These are phyloP conservation scores for Salminus brasiliensis DNA, from an alignment of 2,113 vertebrate species.

Conservation along the genomic window DNA sequence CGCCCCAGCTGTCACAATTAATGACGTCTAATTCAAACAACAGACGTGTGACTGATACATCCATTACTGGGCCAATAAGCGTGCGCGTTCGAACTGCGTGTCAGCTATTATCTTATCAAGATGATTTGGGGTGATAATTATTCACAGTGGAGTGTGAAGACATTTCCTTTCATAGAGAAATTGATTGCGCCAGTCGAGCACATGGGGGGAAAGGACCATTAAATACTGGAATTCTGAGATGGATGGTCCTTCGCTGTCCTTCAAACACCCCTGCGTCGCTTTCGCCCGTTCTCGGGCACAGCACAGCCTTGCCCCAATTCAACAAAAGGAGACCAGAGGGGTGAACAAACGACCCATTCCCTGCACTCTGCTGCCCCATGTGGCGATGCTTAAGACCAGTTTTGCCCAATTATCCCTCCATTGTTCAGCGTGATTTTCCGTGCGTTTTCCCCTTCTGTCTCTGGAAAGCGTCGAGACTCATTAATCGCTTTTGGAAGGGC, in stretches of 20 bases:
- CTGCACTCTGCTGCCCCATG: conserved; percentile 43
- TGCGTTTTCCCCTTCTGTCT: conserved; percentile 36
- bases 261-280: not conserved
- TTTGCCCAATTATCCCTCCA: conserved; percentile 21
- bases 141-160: conserved; percentile 35
- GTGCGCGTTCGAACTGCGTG: conserved; percentile 45
- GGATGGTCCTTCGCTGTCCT: conserved; percentile 24
- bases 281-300: not conserved
- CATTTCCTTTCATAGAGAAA: conserved; percentile 37
- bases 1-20: conserved; percentile 64
- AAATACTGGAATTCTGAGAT: conserved; percentile 34
- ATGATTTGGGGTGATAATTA: conserved; percentile 49
- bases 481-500: conserved; percentile 39
- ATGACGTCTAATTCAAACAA: conserved; percentile 63
- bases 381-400: conserved; percentile 6
- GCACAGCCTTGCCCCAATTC: not conserved
- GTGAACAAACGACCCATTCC: not conserved
- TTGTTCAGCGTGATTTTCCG: conserved; percentile 29
- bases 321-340: not conserved
- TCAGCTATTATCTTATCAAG: conserved; percentile 63
- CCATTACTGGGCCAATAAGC: conserved; percentile 67
- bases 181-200: conserved; percentile 10
- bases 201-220: not conserved
- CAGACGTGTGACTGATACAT: conserved; percentile 64
- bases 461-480: conserved; percentile 24